Percentiles rank a stretch among this genome's conserved stretches.
phyloP scores from a whole-genome alignment of 1,140 invertebrate species.

The Antheraea pernyi region DNA sequence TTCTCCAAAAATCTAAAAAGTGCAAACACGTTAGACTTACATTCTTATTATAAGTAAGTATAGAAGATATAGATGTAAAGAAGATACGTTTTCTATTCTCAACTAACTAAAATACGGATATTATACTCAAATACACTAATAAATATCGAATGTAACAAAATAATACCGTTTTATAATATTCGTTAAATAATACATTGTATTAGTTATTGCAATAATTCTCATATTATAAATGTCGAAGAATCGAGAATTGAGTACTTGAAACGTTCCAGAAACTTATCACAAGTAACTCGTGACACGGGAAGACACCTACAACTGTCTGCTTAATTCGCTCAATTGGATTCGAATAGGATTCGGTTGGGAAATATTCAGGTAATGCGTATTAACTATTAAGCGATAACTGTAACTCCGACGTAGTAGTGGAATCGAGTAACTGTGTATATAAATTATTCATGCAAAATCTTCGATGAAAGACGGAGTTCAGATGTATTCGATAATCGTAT shows the following conservation, averaged over 20 bases:
- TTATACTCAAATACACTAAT: too few species aligned
- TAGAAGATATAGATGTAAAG: too few species aligned
- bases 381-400: background rate
- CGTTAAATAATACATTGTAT: too few species aligned
- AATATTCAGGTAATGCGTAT: background rate
- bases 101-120: too few species aligned
- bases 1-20: too few species aligned
- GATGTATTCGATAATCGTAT: background rate
- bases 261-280: background rate
- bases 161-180: too few species aligned
- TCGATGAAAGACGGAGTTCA: background rate
- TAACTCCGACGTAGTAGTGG: background rate
- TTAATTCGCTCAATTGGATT: conserved; percentile 14
- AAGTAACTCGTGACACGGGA: background rate
- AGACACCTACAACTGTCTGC: conserved; percentile 14
- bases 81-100: too few species aligned
- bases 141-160: too few species aligned
- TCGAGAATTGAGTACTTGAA: background rate
- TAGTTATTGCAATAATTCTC: too few species aligned
- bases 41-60: too few species aligned
- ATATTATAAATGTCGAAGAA: too few species aligned
- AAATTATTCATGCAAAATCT: background rate
- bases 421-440: background rate
- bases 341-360: background rate
- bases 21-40: too few species aligned